Percentiles rank a stretch among this genome's conserved stretches.
Evolutionary conservation across 2,113 vertebrate species (phyloP).

Genomic region (Astatoreochromis straeleni): DNA sequence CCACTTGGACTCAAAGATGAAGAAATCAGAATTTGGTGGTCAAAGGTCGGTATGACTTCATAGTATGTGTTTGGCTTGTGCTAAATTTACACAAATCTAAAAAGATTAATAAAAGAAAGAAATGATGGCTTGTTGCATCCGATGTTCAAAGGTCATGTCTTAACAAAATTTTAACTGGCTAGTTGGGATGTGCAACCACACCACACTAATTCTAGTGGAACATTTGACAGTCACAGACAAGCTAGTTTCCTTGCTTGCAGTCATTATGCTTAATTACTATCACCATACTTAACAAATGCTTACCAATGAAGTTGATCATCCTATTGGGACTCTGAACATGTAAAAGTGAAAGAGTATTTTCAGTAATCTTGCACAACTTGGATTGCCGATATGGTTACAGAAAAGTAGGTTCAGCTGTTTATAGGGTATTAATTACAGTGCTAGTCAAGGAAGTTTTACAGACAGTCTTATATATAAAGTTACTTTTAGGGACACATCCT

Average conservation of each 20-base stretch:
- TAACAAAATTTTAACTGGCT: not conserved
- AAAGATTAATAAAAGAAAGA: not conserved
- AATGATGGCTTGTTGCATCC: not conserved
- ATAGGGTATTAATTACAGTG: not conserved
- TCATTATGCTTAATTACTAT: not conserved
- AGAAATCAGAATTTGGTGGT: not conserved
- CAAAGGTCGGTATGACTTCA: not conserved
- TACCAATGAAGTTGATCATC: not conserved
- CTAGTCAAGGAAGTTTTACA: not conserved
- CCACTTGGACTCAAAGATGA: not conserved
- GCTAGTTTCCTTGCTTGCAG: not conserved
- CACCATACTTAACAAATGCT: not conserved
- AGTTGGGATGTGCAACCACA: not conserved
- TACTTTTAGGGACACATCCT: not conserved
- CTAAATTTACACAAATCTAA: not conserved
- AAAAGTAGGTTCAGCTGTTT: not conserved
- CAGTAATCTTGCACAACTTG: not conserved
- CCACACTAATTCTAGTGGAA: not conserved
- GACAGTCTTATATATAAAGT: not conserved
- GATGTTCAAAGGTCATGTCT: not conserved
- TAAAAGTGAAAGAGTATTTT: not conserved
- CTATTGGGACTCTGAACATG: not conserved
- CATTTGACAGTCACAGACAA: not conserved
- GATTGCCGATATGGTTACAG: not conserved
- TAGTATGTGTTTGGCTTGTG: not conserved